Evolutionary conservation across 2,888 invertebrate genomes (phyloP).

Genomic region (Apamea anceps): DNA sequence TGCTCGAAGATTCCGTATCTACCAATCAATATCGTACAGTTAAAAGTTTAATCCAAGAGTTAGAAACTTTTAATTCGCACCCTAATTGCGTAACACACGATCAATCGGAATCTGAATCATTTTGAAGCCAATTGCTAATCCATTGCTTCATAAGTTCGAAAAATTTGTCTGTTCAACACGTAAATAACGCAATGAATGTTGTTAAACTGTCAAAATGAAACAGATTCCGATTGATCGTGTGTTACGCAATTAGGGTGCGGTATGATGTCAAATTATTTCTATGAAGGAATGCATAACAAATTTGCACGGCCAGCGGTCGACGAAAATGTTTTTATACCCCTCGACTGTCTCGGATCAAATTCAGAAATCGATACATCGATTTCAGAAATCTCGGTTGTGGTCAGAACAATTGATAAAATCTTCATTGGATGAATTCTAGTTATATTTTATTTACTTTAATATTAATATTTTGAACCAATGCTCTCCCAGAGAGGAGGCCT

Average conservation of each 20-base stretch:
- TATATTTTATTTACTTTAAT: neutral
- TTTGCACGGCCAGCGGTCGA: neutral
- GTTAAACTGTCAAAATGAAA: too few species aligned
- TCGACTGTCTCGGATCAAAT: neutral
- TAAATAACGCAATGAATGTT: too few species aligned
- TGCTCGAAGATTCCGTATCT: conserved; percentile 2
- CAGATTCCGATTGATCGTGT: too few species aligned
- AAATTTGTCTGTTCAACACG: too few species aligned
- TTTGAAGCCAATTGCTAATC: too few species aligned
- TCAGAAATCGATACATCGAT: neutral
- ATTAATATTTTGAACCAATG: neutral
- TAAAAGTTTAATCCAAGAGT: neutral
- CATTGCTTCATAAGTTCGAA: too few species aligned
- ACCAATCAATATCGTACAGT: neutral
- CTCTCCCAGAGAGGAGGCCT: too few species aligned
- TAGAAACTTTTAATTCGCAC: neutral
- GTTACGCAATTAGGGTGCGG: too few species aligned
- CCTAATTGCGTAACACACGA: too few species aligned
- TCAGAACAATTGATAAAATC: neutral
- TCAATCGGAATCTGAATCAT: too few species aligned
- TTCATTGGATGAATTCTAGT: neutral
- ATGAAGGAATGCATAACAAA: neutral
- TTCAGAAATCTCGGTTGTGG: neutral
- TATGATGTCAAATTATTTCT: neutral
- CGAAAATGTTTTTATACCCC: neutral